Conservation (phyloP, 2,797 vertebrate species). For the Thalassophryne amazonica region DNA sequence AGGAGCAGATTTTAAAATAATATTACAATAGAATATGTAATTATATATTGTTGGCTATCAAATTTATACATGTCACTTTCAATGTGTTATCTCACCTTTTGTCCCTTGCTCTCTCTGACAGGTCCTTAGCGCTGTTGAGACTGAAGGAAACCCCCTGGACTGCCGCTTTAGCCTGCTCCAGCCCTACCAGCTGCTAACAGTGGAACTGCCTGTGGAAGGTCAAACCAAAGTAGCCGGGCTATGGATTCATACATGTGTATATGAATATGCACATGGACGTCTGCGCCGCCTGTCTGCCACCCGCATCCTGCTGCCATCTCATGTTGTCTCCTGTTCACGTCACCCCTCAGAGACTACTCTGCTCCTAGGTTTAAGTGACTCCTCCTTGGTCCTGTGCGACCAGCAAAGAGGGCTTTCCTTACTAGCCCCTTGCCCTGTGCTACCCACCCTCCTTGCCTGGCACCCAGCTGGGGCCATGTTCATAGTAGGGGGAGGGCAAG, state of each 20-base stretch:
- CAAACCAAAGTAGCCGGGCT: slow-evolving; percentile 58
- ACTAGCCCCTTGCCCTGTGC: slow-evolving; percentile 77
- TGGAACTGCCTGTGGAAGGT: slow-evolving; percentile 75
- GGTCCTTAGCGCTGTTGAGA: slow-evolving; percentile 83
- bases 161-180: slow-evolving; percentile 84
- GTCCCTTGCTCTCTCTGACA: slow-evolving; percentile 39
- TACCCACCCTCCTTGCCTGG: slow-evolving; percentile 82
- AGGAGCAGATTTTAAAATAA: no score
- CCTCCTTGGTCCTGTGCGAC: slow-evolving; percentile 86
- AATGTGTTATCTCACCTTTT: neutral
- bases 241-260: slow-evolving; percentile 79
- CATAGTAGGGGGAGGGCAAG: slow-evolving; percentile 82
- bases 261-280: slow-evolving; percentile 78
- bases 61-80: neutral
- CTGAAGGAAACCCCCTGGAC: slow-evolving; percentile 83
- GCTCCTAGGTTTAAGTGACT: slow-evolving; percentile 88
- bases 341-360: slow-evolving; percentile 82
- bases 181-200: slow-evolving; percentile 84
- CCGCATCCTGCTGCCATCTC: slow-evolving; percentile 80
- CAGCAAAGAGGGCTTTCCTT: slow-evolving; percentile 78
- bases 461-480: slow-evolving; percentile 86
- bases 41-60: neutral
- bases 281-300: slow-evolving; percentile 78
- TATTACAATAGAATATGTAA: neutral
- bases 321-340: slow-evolving; percentile 82